Evolutionary conservation across 2,888 invertebrate genomes (phyloP).

Genomic region (Ernsta delagoae): DNA sequence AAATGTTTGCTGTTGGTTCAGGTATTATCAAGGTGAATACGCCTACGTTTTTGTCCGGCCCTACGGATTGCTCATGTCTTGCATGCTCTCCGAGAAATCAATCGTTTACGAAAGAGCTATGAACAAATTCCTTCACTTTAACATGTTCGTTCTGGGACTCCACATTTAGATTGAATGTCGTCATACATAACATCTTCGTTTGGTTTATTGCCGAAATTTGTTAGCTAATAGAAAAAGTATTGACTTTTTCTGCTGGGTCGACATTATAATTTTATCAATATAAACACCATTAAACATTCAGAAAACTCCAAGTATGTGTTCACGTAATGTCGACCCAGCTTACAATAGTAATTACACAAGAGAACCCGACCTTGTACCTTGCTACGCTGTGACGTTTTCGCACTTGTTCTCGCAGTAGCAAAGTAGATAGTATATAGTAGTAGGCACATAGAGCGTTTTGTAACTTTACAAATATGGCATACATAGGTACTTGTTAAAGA

Average conservation of each 20-base stretch:
- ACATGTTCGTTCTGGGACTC: too few relatives aligned
- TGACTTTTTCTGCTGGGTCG: too few relatives aligned
- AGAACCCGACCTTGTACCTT: constrained; percentile 24
- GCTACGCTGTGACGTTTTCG: constrained; percentile 11
- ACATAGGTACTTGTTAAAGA: too few relatives aligned
- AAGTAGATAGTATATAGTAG: neutral
- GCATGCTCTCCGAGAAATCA: neutral
- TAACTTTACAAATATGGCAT: neutral
- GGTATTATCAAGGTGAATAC: neutral
- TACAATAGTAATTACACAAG: constrained; percentile 17
- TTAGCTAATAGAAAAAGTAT: neutral
- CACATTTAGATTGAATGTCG: too few relatives aligned
- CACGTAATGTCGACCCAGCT: neutral
- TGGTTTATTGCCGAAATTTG: neutral
- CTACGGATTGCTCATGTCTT: neutral
- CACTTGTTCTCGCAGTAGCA: neutral
- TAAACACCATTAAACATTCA: neutral
- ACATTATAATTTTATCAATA: too few relatives aligned
- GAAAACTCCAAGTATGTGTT: neutral
- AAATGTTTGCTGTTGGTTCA: constrained; percentile 15
- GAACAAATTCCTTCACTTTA: too few relatives aligned
- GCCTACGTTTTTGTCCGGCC: neutral
- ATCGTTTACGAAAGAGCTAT: too few relatives aligned
- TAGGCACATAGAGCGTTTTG: neutral
- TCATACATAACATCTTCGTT: neutral